Evolutionary conservation across 1,140 invertebrate genomes (phyloP).

Genomic region (Lysiphlebus fabarum): DNA sequence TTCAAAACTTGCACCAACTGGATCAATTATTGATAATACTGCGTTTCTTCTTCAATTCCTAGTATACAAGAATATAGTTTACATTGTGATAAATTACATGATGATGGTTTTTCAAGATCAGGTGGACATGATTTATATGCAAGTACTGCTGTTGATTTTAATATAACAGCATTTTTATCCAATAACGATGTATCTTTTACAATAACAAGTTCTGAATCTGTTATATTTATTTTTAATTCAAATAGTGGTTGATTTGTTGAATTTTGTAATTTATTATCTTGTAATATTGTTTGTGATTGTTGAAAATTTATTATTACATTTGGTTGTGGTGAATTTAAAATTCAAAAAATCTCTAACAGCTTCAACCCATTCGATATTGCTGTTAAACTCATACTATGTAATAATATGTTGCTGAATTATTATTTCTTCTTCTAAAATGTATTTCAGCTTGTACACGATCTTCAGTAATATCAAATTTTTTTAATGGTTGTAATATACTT

Average conservation of each 20-base stretch:
- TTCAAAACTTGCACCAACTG: constrained; percentile 77
- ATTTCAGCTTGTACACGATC: constrained; percentile 80
- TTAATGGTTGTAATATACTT: constrained; percentile 80
- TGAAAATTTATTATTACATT: constrained; percentile 30
- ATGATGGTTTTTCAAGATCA: constrained; percentile 71
- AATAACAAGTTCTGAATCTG: constrained; percentile 91
- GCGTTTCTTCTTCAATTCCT: constrained; percentile 89
- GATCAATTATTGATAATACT: constrained; percentile 93
- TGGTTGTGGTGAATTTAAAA: constrained; percentile 48
- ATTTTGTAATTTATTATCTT: constrained; percentile 8
- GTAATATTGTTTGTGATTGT: constrained; percentile 15
- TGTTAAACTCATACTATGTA: constrained; percentile 95
- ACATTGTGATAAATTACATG: constrained; percentile 84
- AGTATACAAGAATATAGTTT: constrained; percentile 93
- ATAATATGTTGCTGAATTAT: constrained; percentile 77
- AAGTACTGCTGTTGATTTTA: constrained; percentile 86
- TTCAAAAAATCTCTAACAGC: constrained; percentile 78
- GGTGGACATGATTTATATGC: constrained; percentile 68
- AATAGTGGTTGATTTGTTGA: constrained; percentile 52
- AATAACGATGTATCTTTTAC: constrained; percentile 84
- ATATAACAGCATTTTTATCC: constrained; percentile 91
- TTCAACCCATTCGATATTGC: constrained; percentile 92
- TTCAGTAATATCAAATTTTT: constrained; percentile 44
- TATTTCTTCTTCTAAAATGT: constrained; percentile 66
- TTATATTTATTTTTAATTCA: constrained; percentile 91